Percentiles rank a stretch among this genome's conserved stretches.
phyloP scores from a whole-genome alignment of 92 coral and sea anemone genomes.

The Phymanthus crucifer region DNA sequence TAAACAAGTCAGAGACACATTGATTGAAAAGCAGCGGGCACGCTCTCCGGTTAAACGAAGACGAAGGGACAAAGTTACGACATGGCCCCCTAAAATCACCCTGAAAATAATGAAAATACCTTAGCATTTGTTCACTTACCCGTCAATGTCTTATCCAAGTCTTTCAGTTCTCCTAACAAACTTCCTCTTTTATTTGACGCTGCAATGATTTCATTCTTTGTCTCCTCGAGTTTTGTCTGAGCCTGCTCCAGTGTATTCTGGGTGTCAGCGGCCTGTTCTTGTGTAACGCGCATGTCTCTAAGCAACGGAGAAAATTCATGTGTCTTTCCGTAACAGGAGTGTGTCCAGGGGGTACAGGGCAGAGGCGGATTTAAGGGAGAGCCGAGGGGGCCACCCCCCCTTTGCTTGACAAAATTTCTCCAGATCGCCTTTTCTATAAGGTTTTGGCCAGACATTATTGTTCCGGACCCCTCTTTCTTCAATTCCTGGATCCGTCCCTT shows the following conservation, averaged over 20 bases:
- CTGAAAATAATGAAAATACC: neutral
- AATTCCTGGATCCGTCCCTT: too few relatives aligned
- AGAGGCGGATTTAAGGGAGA: too few relatives aligned
- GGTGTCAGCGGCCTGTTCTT: slow-evolving; percentile 26
- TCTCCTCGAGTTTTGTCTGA: slow-evolving; percentile 33
- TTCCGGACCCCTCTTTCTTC: too few relatives aligned
- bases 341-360: too few relatives aligned
- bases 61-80: neutral
- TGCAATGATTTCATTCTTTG: slow-evolving; percentile 15
- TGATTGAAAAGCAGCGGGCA: too few relatives aligned
- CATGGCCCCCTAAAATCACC: too few relatives aligned
- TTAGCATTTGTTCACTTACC: neutral
- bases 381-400: too few relatives aligned
- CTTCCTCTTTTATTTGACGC: slow-evolving; percentile 10
- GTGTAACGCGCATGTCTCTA: slow-evolving; percentile 37
- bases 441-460: too few relatives aligned
- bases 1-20: neutral
- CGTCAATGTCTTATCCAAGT: slow-evolving; percentile 1
- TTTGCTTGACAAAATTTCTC: too few relatives aligned
- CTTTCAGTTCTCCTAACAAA: slow-evolving; percentile 15
- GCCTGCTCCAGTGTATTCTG: slow-evolving; percentile 28
- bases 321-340: too few relatives aligned
- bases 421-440: too few relatives aligned
- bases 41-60: neutral
- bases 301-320: neutral